Percentiles rank a stretch among this genome's conserved stretches.
phyloP scores from a whole-genome alignment of 2,113 vertebrate species.

The Toxotes chatareus region DNA sequence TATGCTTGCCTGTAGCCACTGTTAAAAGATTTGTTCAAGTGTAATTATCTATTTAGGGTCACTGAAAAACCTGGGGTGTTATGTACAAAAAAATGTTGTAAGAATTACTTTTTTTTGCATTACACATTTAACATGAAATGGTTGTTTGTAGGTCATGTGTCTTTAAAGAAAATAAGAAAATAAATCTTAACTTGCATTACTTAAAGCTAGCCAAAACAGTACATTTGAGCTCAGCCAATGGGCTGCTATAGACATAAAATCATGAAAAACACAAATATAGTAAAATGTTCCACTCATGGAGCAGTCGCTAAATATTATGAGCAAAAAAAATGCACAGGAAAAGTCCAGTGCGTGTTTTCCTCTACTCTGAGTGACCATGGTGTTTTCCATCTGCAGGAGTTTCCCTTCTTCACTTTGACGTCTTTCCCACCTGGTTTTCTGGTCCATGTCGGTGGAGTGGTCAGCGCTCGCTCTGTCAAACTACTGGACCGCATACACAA shows the following conservation, averaged over 20 bases:
- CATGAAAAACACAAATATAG: not conserved
- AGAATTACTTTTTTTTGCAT: not conserved
- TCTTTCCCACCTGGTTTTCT: slow-evolving; percentile 94
- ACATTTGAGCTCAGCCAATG: not conserved
- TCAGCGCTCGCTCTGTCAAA: slow-evolving; percentile 98
- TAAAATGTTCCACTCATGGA: not conserved
- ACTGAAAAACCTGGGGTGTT: not conserved
- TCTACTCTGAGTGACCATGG: not conserved
- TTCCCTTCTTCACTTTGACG: slow-evolving; percentile 97
- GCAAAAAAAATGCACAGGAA: not conserved
- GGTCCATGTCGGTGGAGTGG: slow-evolving; percentile 94
- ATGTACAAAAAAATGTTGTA: not conserved
- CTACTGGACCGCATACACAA: slow-evolving; percentile 98
- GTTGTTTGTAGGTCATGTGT: not conserved
- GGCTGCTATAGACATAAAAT: not conserved
- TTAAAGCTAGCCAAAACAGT: not conserved
- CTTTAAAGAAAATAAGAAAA: not conserved
- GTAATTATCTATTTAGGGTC: not conserved
- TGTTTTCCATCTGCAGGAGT: slow-evolving; percentile 87
- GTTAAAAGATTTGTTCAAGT: not conserved
- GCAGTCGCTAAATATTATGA: not conserved
- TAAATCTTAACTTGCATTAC: not conserved
- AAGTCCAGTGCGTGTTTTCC: not conserved
- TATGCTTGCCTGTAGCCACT: not conserved
- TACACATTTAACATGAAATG: not conserved